Evolutionary conservation across 2,113 vertebrate genomes (phyloP).

Genomic region (Emberiza fucata): DNA sequence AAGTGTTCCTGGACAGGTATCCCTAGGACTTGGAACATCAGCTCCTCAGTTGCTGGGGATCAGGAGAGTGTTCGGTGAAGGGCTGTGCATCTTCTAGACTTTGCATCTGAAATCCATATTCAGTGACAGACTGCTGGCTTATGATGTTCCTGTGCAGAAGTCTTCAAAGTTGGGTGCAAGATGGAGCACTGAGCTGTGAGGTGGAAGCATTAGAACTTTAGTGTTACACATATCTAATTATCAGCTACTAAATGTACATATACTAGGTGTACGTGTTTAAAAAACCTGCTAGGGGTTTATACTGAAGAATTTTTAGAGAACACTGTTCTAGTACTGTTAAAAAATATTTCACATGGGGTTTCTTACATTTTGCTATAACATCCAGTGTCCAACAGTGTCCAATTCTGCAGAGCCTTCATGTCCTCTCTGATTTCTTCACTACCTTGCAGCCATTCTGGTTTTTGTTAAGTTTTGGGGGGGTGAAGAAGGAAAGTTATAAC

Average conservation of each 20-base stretch:
- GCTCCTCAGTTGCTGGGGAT: neutral
- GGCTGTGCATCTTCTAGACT: neutral
- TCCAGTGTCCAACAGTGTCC: neutral
- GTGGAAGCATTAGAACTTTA: neutral
- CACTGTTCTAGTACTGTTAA: neutral
- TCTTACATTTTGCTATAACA: neutral
- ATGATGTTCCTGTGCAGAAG: neutral
- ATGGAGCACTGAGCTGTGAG: rapidly evolving
- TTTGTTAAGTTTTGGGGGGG: neutral
- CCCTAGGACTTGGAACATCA: neutral
- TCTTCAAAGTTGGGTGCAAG: neutral
- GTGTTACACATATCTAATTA: neutral
- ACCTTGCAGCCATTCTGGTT: neutral
- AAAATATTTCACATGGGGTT: neutral
- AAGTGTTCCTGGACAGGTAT: neutral
- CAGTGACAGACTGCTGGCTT: neutral
- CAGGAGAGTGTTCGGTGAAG: neutral
- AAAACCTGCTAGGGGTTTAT: neutral
- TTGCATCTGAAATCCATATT: neutral
- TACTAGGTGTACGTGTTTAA: neutral
- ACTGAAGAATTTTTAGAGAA: neutral
- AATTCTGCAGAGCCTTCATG: neutral
- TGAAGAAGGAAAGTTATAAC: neutral
- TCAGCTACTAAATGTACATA: neutral
- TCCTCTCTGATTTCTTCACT: neutral